phyloP scores from a whole-genome alignment of 2,113 vertebrate species.

The Aegotheles bennettii region DNA sequence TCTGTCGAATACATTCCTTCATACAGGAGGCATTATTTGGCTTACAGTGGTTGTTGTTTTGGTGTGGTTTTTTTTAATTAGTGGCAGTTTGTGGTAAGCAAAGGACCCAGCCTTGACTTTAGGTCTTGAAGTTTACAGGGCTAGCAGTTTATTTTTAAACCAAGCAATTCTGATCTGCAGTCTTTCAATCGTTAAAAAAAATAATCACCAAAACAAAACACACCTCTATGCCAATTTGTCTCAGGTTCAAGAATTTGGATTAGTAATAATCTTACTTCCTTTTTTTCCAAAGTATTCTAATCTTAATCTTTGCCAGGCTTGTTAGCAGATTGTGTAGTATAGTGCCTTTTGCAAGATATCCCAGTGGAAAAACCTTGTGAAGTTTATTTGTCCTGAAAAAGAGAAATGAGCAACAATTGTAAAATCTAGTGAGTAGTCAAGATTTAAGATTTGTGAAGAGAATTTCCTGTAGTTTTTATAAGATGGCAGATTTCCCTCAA shows the following conservation, averaged over 20 bases:
- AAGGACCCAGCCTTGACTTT: background rate
- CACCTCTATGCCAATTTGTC: background rate
- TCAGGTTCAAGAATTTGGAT: background rate
- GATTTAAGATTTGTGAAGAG: background rate
- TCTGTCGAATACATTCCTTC: background rate
- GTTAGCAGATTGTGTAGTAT: background rate
- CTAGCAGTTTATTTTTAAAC: background rate
- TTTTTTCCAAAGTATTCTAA: background rate
- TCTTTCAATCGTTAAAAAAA: background rate
- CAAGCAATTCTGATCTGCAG: background rate
- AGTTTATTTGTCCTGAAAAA: background rate
- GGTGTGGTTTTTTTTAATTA: background rate
- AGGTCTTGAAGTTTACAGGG: background rate
- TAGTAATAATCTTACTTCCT: background rate
- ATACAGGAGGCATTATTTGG: background rate
- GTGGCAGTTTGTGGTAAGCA: background rate
- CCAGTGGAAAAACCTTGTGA: accelerated
- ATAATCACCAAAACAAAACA: background rate
- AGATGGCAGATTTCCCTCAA: background rate
- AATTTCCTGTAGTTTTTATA: background rate
- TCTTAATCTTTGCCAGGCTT: background rate
- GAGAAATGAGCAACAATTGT: background rate
- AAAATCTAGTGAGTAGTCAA: background rate
- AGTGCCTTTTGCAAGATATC: background rate
- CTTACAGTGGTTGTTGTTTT: background rate